These are phyloP conservation scores for Platysternon megacephalum DNA, from an alignment of 2,113 vertebrate species.

Conservation along the genomic window DNA sequence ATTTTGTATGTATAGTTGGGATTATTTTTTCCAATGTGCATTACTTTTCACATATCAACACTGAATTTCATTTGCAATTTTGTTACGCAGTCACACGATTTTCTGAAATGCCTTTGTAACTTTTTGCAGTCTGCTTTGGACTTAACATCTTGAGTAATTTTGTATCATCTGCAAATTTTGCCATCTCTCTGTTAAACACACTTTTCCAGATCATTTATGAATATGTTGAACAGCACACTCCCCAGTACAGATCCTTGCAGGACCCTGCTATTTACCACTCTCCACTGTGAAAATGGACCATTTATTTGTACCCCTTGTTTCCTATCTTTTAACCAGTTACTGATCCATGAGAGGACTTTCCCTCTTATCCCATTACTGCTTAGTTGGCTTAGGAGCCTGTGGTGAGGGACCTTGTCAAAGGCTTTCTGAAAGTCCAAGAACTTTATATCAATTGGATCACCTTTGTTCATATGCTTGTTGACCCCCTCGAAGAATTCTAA, in stretches of 20 bases:
- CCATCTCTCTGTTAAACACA: not conserved
- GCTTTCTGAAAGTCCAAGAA: not conserved
- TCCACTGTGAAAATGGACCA: not conserved
- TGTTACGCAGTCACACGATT: not conserved
- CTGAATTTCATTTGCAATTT: not conserved
- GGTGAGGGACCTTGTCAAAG: not conserved
- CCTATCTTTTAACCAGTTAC: not conserved
- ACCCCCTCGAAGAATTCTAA: not conserved
- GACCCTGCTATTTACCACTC: no score
- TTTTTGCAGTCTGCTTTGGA: not conserved
- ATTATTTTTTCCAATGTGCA: not conserved
- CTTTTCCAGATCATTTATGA: not conserved
- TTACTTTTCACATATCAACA: not conserved
- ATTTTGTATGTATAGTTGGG: not conserved
- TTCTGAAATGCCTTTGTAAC: not conserved
- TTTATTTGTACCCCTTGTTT: not conserved
- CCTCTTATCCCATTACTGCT: not conserved
- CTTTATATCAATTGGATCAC: not conserved
- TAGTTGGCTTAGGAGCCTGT: not conserved
- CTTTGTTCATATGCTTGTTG: not conserved
- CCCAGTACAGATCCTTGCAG: not conserved
- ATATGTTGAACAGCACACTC: not conserved
- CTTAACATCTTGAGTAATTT: not conserved
- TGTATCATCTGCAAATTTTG: not conserved
- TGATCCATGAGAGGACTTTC: not conserved